Evolutionary conservation across 2,113 vertebrate species (phyloP).

Genomic region (Cacatua alba): DNA sequence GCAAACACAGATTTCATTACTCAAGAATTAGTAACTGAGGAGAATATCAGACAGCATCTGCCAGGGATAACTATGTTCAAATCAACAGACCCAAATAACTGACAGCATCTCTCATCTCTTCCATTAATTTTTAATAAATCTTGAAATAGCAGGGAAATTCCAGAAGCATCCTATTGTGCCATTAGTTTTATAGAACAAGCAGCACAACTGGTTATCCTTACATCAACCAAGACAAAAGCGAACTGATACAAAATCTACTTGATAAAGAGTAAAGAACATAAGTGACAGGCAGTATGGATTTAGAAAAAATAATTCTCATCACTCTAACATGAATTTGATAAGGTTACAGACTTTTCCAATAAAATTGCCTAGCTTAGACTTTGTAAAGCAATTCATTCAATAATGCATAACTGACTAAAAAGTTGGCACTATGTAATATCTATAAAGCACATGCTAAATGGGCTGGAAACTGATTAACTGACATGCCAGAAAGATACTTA

Average conservation of each 20-base stretch:
- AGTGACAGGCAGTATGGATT: neutral
- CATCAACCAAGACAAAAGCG: neutral
- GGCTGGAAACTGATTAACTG: neutral
- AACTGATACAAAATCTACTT: neutral
- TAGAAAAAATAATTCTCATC: slow-evolving; percentile 7
- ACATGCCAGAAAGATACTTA: neutral
- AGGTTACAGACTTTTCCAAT: neutral
- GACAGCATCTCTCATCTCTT: neutral
- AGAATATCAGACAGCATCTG: slow-evolving; percentile 23
- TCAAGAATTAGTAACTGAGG: neutral
- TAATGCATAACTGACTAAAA: slow-evolving; percentile 4
- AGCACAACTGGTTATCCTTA: neutral
- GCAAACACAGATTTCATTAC: slow-evolving; percentile 9
- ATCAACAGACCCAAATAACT: slow-evolving; percentile 30
- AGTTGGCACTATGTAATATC: neutral
- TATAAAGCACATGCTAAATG: slow-evolving; percentile 12
- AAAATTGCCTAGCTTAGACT: neutral
- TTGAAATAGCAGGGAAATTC: slow-evolving; percentile 55
- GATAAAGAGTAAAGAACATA: neutral
- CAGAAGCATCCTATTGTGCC: neutral
- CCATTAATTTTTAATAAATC: slow-evolving; percentile 45
- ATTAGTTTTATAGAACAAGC: slow-evolving; percentile 23
- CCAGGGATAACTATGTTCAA: slow-evolving; percentile 31
- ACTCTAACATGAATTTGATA: neutral
- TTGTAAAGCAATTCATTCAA: neutral